A percentile compares a stretch with the other conserved stretches of the same genome.
Evolutionary conservation across 2,888 invertebrate genomes (phyloP).

Genomic region (Herminia tarsipennalis): DNA sequence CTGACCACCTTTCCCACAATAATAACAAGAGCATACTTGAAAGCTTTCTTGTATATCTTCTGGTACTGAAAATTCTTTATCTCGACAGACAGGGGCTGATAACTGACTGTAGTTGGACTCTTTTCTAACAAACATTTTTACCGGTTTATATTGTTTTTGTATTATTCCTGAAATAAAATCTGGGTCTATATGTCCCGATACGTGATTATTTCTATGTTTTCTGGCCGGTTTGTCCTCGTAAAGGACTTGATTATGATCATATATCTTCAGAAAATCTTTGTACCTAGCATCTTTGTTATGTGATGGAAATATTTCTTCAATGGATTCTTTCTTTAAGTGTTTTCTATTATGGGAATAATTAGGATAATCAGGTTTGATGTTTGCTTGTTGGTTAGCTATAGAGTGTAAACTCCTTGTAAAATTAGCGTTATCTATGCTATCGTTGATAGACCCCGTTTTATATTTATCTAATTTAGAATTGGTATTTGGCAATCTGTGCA

Average conservation of each 20-base stretch:
- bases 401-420: slow-evolving; percentile 62
- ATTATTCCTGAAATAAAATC: slow-evolving; percentile 75
- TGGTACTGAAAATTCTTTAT: slow-evolving; percentile 57
- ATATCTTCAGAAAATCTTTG: slow-evolving; percentile 39
- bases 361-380: slow-evolving; percentile 27
- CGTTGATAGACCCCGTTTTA: slow-evolving; percentile 48
- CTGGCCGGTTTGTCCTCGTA: slow-evolving; percentile 39
- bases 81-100: slow-evolving; percentile 74
- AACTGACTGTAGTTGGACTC: slow-evolving; percentile 70
- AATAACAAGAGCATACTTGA: slow-evolving; percentile 67
- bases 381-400: slow-evolving; percentile 43
- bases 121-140: slow-evolving; percentile 64
- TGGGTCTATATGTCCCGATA: slow-evolving; percentile 53
- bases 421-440: slow-evolving; percentile 45
- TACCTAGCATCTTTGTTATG: slow-evolving; percentile 35
- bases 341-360: slow-evolving; percentile 34
- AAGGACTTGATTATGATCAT: slow-evolving; percentile 29
- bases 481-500: slow-evolving; percentile 30
- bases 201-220: slow-evolving; percentile 42
- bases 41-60: slow-evolving; percentile 54
- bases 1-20: slow-evolving; percentile 38
- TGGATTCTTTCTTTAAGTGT: slow-evolving; percentile 31
- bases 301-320: slow-evolving; percentile 19
- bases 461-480: slow-evolving; percentile 46
- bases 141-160: slow-evolving; percentile 69